Conservation (phyloP, 2,113 vertebrate genomes). For the Tragelaphus strepsiceros region DNA sequence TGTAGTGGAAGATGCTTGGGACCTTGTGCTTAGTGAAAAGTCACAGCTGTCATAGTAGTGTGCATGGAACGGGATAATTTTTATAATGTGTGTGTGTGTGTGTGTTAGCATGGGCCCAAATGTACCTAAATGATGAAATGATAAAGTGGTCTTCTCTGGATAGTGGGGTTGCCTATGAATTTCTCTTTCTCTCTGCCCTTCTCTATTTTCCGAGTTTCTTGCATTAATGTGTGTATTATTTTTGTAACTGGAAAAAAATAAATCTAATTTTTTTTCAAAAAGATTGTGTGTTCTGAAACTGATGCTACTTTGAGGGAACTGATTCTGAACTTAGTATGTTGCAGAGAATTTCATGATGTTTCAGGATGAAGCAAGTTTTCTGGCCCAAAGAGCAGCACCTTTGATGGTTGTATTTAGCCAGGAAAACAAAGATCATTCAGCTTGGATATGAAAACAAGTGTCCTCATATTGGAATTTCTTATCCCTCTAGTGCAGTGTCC, state of each 20-base stretch:
- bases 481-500: not conserved
- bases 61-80: not conserved
- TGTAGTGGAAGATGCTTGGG: not conserved
- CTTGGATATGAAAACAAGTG: not conserved
- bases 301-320: not conserved
- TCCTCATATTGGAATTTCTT: not conserved
- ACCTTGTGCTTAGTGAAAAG: not conserved
- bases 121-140: not conserved
- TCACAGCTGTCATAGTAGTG: not conserved
- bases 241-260: constrained; percentile 51
- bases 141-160: not conserved
- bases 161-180: not conserved
- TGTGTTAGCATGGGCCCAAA: not conserved
- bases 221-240: not conserved
- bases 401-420: not conserved
- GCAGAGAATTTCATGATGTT: not conserved
- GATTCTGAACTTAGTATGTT: not conserved
- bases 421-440: not conserved
- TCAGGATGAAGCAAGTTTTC: not conserved
- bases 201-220: not conserved
- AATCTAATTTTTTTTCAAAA: not conserved
- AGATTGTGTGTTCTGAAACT: constrained; percentile 32
- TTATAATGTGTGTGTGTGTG: not conserved
- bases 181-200: not conserved
- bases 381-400: not conserved